Evolutionary conservation across 2,113 vertebrate genomes (phyloP).

Genomic region (Corapipo altera): DNA sequence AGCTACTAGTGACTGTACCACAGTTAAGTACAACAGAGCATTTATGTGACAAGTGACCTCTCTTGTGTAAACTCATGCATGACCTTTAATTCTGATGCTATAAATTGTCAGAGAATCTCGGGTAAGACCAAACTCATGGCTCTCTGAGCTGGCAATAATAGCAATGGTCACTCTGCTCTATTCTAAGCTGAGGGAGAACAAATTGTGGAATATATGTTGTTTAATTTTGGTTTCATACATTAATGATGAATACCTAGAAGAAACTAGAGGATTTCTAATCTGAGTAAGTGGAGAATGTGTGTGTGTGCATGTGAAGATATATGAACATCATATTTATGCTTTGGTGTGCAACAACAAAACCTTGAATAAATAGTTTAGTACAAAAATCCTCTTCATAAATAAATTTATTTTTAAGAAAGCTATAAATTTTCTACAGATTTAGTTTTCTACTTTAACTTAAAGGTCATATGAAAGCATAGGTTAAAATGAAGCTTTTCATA

Average conservation of each 20-base stretch:
- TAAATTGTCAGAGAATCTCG: background rate
- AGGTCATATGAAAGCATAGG: background rate
- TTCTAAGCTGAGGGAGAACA: background rate
- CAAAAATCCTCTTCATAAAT: background rate
- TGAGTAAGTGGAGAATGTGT: background rate
- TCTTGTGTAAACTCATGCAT: background rate
- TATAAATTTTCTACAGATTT: background rate
- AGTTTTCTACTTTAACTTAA: background rate
- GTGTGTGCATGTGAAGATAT: too few species aligned
- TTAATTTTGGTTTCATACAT: background rate
- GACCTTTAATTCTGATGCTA: background rate
- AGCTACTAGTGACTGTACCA: background rate
- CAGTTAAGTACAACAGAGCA: background rate
- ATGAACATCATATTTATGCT: background rate
- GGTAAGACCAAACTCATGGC: background rate
- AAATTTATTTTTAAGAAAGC: background rate
- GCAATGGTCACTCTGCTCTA: rapidly evolving
- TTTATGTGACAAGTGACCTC: background rate
- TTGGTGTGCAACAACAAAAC: background rate
- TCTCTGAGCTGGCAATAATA: background rate
- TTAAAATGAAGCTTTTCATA: background rate
- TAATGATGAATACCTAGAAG: background rate
- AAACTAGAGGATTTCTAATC: background rate
- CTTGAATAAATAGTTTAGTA: background rate
- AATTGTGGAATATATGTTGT: background rate